A percentile compares a stretch with the other conserved stretches of the same genome.
These are phyloP conservation scores for Melanophora roralis DNA, from an alignment of 2,888 invertebrate species.

Conservation along the genomic window DNA sequence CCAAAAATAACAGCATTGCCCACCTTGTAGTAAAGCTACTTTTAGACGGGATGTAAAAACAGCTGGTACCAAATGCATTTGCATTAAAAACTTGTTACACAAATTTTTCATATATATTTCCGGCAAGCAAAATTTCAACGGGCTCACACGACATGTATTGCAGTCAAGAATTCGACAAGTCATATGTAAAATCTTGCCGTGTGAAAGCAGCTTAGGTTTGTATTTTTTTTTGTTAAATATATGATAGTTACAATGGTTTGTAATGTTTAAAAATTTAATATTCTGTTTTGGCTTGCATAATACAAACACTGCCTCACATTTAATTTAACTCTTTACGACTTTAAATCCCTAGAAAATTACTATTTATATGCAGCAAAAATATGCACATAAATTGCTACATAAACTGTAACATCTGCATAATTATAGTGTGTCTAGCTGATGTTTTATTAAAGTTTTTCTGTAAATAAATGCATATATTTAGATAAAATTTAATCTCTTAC, in stretches of 20 bases:
- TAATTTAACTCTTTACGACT: not conserved
- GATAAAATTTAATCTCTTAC: conserved; percentile 40
- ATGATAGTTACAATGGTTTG: conserved; percentile 21
- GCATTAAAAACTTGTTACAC: too few relatives aligned
- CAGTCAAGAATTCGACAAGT: too few relatives aligned
- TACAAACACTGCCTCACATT: not conserved
- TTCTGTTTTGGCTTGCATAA: not conserved
- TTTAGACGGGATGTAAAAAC: too few relatives aligned
- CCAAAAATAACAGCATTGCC: too few relatives aligned
- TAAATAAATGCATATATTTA: not conserved
- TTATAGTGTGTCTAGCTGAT: not conserved
- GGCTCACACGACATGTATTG: too few relatives aligned
- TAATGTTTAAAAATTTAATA: conserved; percentile 36
- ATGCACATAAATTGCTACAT: conserved; percentile 42
- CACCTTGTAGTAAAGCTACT: too few relatives aligned
- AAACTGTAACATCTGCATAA: conserved; percentile 45
- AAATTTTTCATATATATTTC: too few relatives aligned
- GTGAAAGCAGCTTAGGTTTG: too few relatives aligned
- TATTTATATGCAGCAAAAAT: conserved; percentile 11
- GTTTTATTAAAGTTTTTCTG: not conserved
- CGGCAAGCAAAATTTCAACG: too few relatives aligned
- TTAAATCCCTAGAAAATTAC: conserved; percentile 25
- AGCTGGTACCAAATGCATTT: too few relatives aligned
- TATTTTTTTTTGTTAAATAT: conserved; percentile 26
- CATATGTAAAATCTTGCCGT: too few relatives aligned